A percentile compares a stretch with the other conserved stretches of the same genome.
Conservation (phyloP, 2,888 invertebrate species). For the Drosophila nigricruria region DNA sequence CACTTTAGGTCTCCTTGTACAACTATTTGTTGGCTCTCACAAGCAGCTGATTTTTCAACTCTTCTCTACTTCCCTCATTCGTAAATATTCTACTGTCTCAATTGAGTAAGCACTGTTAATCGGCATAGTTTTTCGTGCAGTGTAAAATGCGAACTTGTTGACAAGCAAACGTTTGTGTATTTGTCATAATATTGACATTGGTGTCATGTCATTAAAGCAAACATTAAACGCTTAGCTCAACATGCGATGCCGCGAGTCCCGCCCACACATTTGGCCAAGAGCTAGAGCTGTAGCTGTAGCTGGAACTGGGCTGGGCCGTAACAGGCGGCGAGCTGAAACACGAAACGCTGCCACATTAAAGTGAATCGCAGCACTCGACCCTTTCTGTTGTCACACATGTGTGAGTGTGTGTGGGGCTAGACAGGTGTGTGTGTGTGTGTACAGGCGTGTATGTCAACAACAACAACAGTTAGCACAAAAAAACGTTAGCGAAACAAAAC, state of each 20-base stretch:
- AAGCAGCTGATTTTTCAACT: too few relatives aligned
- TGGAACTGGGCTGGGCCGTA: constrained; percentile 39
- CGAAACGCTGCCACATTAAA: constrained; percentile 65
- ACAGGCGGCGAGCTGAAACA: constrained; percentile 56
- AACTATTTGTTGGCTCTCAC: too few relatives aligned
- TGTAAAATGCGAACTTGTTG: constrained; percentile 71
- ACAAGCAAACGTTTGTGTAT: constrained; percentile 61
- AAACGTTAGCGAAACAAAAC: constrained; percentile 55
- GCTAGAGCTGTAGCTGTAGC: constrained; percentile 9
- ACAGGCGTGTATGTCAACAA: constrained; percentile 46
- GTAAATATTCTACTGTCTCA: background rate
- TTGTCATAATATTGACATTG: constrained; percentile 74
- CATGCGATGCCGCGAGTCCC: constrained; percentile 51
- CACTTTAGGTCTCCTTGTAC: too few relatives aligned
- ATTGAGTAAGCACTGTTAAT: too few relatives aligned
- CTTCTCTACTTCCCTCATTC: background rate
- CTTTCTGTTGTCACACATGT: constrained; percentile 36
- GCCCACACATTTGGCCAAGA: constrained; percentile 30
- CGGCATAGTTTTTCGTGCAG: constrained; percentile 25
- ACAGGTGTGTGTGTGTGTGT: constrained; percentile 19
- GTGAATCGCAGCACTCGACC: constrained; percentile 61
- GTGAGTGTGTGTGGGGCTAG: background rate
- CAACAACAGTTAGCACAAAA: constrained; percentile 34
- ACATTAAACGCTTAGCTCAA: constrained; percentile 73
- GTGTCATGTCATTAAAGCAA: constrained; percentile 78